Conservation (phyloP, 2,888 invertebrate genomes). For the Platycheirus rosarum region DNA sequence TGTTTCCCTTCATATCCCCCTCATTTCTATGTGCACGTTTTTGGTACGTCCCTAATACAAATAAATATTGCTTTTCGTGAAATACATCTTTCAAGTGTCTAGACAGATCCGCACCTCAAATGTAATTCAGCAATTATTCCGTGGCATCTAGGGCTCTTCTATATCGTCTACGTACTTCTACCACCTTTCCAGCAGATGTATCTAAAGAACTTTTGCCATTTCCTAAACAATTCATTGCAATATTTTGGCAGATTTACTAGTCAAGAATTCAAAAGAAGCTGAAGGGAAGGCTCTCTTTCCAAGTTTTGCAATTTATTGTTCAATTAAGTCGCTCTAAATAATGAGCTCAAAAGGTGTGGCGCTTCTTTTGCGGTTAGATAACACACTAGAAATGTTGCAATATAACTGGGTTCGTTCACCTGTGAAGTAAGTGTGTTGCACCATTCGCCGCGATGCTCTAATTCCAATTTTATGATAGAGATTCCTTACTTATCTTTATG, state of each 20-base stretch:
- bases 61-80: neutral
- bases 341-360: neutral
- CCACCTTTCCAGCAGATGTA: slow-evolving; percentile 1
- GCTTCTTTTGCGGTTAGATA: neutral
- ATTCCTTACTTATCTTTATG: too few species aligned
- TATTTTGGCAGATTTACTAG: neutral
- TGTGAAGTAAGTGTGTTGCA: slow-evolving; percentile 1
- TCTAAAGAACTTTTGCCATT: slow-evolving; percentile 20
- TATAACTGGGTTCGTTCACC: slow-evolving; percentile 24
- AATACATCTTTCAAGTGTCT: slow-evolving; percentile 53
- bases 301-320: slow-evolving; percentile 12
- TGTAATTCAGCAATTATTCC: slow-evolving; percentile 45
- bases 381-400: neutral
- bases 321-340: slow-evolving; percentile 37
- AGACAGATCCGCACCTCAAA: slow-evolving; percentile 61
- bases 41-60: neutral
- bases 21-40: neutral
- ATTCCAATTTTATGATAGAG: slow-evolving; percentile 28
- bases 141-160: neutral
- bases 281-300: neutral
- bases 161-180: neutral
- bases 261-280: neutral
- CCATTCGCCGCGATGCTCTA: slow-evolving; percentile 22
- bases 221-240: slow-evolving; percentile 3
- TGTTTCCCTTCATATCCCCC: neutral